Conservation (phyloP, 2,888 invertebrate genomes). For the Meghimatium bilineatum region DNA sequence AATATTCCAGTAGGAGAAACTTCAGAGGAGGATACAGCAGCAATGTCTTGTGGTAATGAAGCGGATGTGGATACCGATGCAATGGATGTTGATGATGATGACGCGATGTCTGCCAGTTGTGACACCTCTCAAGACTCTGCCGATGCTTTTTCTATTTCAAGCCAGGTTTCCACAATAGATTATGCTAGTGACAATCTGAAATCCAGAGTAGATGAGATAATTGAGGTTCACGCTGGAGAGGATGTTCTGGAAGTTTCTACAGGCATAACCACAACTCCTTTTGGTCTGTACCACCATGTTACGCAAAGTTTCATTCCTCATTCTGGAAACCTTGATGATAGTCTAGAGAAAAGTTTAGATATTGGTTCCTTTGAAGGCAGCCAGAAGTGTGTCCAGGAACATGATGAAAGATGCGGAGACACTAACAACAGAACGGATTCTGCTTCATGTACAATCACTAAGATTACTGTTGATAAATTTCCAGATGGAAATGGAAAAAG, state of each 20-base stretch:
- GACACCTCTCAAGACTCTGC: conserved; percentile 6
- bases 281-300: neutral
- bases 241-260: neutral
- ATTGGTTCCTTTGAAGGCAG: neutral
- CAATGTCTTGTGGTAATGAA: conserved; percentile 12
- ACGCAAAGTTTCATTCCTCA: neutral
- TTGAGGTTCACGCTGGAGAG: conserved; percentile 11
- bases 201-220: neutral
- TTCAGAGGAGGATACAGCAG: conserved; percentile 3
- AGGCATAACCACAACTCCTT: neutral
- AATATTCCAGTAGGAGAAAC: neutral
- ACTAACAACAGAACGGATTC: neutral
- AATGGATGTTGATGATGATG: conserved; percentile 26
- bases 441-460: neutral
- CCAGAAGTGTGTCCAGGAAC: neutral
- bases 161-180: neutral
- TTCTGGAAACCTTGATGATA: neutral
- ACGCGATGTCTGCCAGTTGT: neutral
- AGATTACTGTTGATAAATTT: neutral
- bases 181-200: neutral
- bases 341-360: neutral
- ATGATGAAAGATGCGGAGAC: neutral
- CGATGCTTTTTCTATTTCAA: neutral
- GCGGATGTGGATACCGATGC: conserved; percentile 5
- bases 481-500: neutral